phyloP scores from a whole-genome alignment of 2,113 vertebrate genomes.

The Plecotus auritus region DNA sequence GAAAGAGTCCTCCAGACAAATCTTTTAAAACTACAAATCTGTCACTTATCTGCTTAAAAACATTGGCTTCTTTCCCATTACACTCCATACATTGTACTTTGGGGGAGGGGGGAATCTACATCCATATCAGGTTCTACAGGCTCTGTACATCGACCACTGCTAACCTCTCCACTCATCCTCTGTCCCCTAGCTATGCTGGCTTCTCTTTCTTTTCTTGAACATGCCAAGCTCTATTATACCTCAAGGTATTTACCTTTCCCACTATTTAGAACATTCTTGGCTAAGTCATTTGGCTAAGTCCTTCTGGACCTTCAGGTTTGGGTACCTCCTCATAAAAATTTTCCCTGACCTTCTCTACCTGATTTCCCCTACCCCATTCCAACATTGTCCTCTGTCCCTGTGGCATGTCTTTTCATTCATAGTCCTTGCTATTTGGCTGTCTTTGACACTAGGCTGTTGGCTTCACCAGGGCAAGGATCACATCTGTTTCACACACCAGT shows the following conservation, averaged over 20 bases:
- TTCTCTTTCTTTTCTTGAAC: neutral
- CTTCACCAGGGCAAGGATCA: neutral
- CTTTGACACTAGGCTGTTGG: neutral
- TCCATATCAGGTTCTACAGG: neutral
- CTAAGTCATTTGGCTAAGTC: constrained; percentile 23
- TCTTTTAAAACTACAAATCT: neutral
- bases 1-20: neutral
- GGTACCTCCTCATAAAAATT: neutral
- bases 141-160: neutral
- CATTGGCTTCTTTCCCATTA: neutral
- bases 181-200: neutral
- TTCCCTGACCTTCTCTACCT: neutral
- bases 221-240: neutral
- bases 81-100: neutral
- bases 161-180: neutral
- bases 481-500: neutral
- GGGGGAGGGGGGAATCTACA: neutral
- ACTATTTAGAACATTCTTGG: constrained; percentile 33
- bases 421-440: neutral
- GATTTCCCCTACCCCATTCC: neutral
- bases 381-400: constrained; percentile 29
- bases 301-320: neutral
- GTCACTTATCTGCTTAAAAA: constrained; percentile 2
- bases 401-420: neutral
- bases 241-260: constrained; percentile 35